Evolutionary conservation across 2,113 vertebrate species (phyloP).

Genomic region (Serranochromis macrocephalus): DNA sequence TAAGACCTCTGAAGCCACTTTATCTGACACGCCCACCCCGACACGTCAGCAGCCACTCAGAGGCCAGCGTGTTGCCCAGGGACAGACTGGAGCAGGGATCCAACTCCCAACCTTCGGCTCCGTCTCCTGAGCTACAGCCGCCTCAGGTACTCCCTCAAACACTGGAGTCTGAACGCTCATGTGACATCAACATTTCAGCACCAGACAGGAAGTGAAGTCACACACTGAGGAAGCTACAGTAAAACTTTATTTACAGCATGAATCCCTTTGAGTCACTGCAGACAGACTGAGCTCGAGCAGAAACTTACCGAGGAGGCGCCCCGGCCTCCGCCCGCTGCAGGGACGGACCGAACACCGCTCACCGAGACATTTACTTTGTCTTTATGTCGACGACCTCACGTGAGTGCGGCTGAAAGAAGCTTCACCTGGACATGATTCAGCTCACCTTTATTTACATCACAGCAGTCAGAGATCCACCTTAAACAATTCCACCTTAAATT

Average conservation of each 20-base stretch:
- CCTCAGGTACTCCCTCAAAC: neutral
- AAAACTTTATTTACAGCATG: neutral
- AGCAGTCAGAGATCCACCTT: neutral
- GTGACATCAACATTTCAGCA: neutral
- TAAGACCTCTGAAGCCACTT: neutral
- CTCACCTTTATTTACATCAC: neutral
- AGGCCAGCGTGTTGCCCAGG: neutral
- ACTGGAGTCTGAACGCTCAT: fast-evolving
- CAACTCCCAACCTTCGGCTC: neutral
- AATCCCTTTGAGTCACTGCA: neutral
- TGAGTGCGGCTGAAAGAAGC: neutral
- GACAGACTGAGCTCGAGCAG: neutral
- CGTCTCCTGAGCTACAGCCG: neutral
- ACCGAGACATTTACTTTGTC: neutral
- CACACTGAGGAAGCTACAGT: neutral
- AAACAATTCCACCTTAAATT: neutral
- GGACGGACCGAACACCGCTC: fast-evolving
- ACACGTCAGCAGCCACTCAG: neutral
- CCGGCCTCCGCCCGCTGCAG: neutral
- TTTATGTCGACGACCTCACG: neutral
- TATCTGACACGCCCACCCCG: neutral
- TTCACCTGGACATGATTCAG: neutral
- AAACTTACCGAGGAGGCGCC: neutral
- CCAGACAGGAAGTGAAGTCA: neutral
- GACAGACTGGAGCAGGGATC: neutral